These are phyloP conservation scores for Sericinus montela DNA, from an alignment of 2,888 invertebrate species.

Conservation along the genomic window DNA sequence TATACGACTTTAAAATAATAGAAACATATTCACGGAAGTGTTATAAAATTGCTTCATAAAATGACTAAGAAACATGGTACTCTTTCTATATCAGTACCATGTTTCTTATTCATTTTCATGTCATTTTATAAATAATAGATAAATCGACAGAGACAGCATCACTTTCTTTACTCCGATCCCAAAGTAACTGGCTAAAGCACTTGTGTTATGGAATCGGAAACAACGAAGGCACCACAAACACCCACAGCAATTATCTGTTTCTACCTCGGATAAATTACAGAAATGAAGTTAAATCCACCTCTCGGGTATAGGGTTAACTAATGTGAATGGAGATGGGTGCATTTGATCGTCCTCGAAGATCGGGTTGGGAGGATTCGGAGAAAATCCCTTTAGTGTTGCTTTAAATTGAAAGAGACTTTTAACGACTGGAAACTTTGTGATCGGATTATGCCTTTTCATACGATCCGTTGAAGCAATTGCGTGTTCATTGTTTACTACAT, in stretches of 20 bases:
- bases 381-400: slow-evolving; percentile 13
- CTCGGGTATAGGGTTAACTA: slow-evolving; percentile 27
- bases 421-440: slow-evolving; percentile 9
- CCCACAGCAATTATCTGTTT: background rate
- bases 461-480: background rate
- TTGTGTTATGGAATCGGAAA: no score
- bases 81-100: no score
- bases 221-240: no score
- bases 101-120: no score
- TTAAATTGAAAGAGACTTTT: slow-evolving; percentile 14
- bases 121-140: no score
- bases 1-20: no score
- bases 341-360: slow-evolving; percentile 10
- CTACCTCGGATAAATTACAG: slow-evolving; percentile 38
- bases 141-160: no score
- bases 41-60: no score
- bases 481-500: background rate
- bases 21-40: no score
- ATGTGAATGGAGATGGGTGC: slow-evolving; percentile 1
- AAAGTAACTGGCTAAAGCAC: no score
- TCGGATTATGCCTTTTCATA: slow-evolving; percentile 3
- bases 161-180: no score
- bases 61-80: no score
- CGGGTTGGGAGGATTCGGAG: slow-evolving; percentile 1
- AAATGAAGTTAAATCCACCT: slow-evolving; percentile 49